Evolutionary conservation across 2,888 invertebrate species (phyloP).

Genomic region (Ametastegia equiseti): DNA sequence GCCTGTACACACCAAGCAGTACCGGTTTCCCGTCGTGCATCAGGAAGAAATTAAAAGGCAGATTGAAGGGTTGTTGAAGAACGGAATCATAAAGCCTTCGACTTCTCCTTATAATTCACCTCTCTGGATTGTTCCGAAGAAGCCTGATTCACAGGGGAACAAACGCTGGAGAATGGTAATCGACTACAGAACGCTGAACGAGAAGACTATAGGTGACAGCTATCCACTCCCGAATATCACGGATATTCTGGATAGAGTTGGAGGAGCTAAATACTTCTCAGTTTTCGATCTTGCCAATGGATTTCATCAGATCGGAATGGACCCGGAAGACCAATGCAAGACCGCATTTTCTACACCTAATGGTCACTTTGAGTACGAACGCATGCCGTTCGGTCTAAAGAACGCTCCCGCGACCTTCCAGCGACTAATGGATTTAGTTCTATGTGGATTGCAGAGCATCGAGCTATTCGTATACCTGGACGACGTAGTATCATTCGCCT

Average conservation of each 20-base stretch:
- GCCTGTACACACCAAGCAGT: slow-evolving; percentile 22
- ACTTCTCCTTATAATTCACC: slow-evolving; percentile 65
- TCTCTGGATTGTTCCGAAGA: slow-evolving; percentile 66
- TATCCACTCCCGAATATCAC: slow-evolving; percentile 38
- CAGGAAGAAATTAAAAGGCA: slow-evolving; percentile 16
- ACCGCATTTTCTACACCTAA: slow-evolving; percentile 26
- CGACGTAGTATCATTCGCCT: slow-evolving; percentile 12
- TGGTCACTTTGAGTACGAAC: slow-evolving; percentile 50
- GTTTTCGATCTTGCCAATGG: slow-evolving; percentile 36
- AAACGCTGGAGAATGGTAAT: slow-evolving; percentile 54
- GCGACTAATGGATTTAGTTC: slow-evolving; percentile 50
- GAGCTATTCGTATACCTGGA: slow-evolving; percentile 43
- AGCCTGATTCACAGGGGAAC: slow-evolving; percentile 55
- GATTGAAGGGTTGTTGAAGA: neutral
- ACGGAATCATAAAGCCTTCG: slow-evolving; percentile 54
- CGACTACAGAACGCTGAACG: slow-evolving; percentile 23
- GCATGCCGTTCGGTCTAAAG: slow-evolving; percentile 49
- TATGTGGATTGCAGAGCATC: slow-evolving; percentile 45
- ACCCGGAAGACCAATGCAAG: neutral
- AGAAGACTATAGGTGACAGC: slow-evolving; percentile 47
- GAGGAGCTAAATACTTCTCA: slow-evolving; percentile 34
- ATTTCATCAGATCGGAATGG: slow-evolving; percentile 26
- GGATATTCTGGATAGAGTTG: slow-evolving; percentile 35
- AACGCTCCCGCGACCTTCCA: slow-evolving; percentile 50
- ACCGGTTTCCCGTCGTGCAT: slow-evolving; percentile 23